phyloP scores from a whole-genome alignment of 2,888 invertebrate species.

The Schizaphis graminum region DNA sequence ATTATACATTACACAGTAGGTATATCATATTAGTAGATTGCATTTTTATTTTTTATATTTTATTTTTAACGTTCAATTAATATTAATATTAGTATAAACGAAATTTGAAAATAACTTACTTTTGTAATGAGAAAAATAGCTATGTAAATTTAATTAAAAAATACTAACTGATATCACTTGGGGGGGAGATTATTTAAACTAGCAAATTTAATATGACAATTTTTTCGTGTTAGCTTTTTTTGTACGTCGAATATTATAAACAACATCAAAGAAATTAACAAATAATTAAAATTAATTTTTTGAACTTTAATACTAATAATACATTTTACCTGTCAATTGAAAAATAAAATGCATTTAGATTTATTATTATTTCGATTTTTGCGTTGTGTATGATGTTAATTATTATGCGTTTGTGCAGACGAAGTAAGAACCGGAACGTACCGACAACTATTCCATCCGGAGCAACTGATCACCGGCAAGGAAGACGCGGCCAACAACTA shows the following conservation, averaged over 20 bases:
- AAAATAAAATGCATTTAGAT: not conserved
- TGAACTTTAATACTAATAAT: no score
- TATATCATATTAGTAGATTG: not conserved
- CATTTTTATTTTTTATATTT: not conserved
- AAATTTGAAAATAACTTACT: not conserved
- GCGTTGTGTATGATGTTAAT: not conserved
- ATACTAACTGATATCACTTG: no score
- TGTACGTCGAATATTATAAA: no score
- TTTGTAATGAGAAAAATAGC: not conserved
- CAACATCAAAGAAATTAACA: no score
- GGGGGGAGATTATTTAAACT: no score
- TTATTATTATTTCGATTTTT: not conserved
- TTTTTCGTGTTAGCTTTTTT: no score
- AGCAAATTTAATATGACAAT: no score
- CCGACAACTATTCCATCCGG: conserved; percentile 95
- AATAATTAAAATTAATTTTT: no score
- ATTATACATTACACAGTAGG: not conserved
- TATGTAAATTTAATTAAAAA: not conserved
- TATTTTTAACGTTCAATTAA: not conserved
- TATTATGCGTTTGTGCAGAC: conserved; percentile 72
- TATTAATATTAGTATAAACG: not conserved
- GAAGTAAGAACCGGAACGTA: conserved; percentile 90
- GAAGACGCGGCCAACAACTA: conserved; percentile 99
- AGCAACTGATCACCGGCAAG: conserved; percentile 96
- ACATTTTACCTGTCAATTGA: no score